phyloP scores from a whole-genome alignment of 2,797 vertebrate genomes.

The Cossypha polioptera region DNA sequence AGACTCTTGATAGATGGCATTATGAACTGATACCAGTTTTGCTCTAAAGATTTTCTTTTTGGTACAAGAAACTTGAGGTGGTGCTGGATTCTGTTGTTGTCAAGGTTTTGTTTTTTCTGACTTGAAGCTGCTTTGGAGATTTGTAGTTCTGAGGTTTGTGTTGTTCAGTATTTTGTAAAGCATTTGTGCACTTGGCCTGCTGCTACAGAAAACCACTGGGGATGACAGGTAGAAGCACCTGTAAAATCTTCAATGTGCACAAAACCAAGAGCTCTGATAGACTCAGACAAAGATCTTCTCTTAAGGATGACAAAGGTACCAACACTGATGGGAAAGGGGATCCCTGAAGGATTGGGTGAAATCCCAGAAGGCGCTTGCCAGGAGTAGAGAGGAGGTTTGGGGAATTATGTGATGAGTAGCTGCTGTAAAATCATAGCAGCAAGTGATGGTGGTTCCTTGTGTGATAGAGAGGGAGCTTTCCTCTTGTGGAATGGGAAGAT shows the following conservation, averaged over 20 bases:
- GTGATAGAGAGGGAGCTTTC: not conserved
- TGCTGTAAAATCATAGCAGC: not conserved
- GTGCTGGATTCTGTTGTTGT: not conserved
- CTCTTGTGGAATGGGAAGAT: not conserved
- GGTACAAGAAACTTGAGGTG: not conserved
- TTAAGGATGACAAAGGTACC: not conserved
- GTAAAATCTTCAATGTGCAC: not conserved
- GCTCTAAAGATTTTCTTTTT: not conserved
- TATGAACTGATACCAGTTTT: not conserved
- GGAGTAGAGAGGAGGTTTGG: not conserved
- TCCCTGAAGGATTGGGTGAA: not conserved
- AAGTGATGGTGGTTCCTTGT: not conserved
- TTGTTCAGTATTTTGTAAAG: slow-evolving; percentile 45
- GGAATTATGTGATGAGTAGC: not conserved
- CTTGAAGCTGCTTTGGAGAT: slow-evolving; percentile 11
- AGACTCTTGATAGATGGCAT: not conserved
- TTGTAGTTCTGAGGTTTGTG: not conserved
- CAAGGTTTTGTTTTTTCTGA: slow-evolving; percentile 4
- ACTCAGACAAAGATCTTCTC: not conserved
- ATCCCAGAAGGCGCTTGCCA: not conserved
- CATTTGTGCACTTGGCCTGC: slow-evolving; percentile 5
- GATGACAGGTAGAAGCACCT: not conserved
- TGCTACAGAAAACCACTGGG: not conserved
- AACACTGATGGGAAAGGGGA: not conserved
- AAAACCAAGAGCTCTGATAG: not conserved